phyloP scores from a whole-genome alignment of 2,113 vertebrate genomes.

The Callipepla californica region DNA sequence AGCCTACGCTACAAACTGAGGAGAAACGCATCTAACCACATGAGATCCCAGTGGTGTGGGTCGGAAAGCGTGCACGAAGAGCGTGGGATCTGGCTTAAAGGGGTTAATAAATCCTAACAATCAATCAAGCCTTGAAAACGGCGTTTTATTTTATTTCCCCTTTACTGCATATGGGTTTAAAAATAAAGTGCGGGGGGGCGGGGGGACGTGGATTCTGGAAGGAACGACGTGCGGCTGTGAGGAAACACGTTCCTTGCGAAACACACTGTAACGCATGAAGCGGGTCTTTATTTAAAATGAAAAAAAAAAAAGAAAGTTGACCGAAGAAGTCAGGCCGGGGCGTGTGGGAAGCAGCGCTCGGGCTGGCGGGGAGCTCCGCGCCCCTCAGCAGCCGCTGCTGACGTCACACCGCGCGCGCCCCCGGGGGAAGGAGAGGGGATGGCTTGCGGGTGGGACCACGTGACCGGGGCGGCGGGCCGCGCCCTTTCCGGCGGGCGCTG shows the following conservation, averaged over 20 bases:
- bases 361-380: background rate
- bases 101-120: accelerated
- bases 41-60: background rate
- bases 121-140: background rate
- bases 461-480: background rate
- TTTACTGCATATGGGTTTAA: accelerated
- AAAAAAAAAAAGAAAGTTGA: background rate
- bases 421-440: background rate
- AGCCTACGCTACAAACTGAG: too few relatives aligned
- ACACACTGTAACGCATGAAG: accelerated
- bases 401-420: background rate
- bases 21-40: background rate
- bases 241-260: accelerated
- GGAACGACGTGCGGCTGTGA: accelerated
- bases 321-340: too few relatives aligned
- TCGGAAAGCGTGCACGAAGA: accelerated
- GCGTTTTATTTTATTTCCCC: too few relatives aligned
- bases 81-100: accelerated
- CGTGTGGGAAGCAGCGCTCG: too few relatives aligned
- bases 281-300: accelerated
- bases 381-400: background rate
- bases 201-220: accelerated
- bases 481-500: constrained; percentile 23
- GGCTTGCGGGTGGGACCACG: accelerated
- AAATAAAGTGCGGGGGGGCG: too few relatives aligned